phyloP scores from a whole-genome alignment of 1,140 invertebrate genomes.

The Dolichoris vasculosae region DNA sequence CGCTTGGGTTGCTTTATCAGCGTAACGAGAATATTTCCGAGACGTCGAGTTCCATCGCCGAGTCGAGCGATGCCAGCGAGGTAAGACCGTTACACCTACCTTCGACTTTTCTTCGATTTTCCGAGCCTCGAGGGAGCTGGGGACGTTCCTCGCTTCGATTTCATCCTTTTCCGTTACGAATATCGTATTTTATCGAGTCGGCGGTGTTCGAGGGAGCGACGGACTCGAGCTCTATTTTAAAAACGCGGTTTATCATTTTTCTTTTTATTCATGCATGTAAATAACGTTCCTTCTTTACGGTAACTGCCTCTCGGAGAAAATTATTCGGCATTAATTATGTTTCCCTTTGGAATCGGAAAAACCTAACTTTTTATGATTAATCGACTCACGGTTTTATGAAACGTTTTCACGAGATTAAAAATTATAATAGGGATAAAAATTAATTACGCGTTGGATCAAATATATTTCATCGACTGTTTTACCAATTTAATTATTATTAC shows the following conservation, averaged over 20 bases:
- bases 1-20: background rate
- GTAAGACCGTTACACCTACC: slow-evolving; percentile 1
- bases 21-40: background rate
- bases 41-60: background rate
- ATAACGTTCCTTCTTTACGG: background rate
- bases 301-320: background rate
- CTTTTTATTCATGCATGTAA: background rate
- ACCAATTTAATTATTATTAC: background rate
- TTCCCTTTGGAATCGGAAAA: background rate
- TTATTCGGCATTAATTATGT: background rate
- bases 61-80: background rate
- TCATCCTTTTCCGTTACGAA: background rate
- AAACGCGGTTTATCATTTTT: background rate
- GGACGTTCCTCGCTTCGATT: background rate
- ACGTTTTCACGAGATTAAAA: background rate
- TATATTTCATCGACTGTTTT: background rate
- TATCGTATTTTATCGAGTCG: background rate
- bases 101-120: background rate
- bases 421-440: background rate
- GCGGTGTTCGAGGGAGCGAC: background rate
- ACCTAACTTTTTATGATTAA: background rate
- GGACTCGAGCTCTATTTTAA: background rate
- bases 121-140: background rate
- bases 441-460: background rate
- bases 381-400: background rate